Conservation (phyloP, 2,113 vertebrate species). For the Xiphophorus hellerii region DNA sequence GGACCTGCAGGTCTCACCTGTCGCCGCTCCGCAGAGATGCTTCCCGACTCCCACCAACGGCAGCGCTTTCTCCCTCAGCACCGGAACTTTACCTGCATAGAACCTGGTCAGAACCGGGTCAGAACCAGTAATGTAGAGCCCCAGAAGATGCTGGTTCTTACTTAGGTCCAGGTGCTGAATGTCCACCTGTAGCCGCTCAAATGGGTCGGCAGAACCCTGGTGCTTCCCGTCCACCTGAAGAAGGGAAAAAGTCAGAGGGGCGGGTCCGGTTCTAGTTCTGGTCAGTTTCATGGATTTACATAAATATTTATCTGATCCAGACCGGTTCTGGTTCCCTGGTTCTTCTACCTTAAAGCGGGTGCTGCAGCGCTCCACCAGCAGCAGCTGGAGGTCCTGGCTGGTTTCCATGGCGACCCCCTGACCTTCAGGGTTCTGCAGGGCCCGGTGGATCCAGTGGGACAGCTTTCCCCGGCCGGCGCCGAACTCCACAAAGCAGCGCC, state of each 20-base stretch:
- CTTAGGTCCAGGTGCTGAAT: slow-evolving; percentile 94
- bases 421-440: slow-evolving; percentile 78
- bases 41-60: slow-evolving; percentile 93
- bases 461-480: slow-evolving; percentile 95
- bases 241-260: not conserved
- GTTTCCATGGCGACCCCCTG: slow-evolving; percentile 50
- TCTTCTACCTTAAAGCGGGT: slow-evolving; percentile 88
- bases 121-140: not conserved
- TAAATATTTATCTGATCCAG: too few relatives aligned
- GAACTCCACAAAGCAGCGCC: slow-evolving; percentile 93
- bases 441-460: slow-evolving; percentile 94
- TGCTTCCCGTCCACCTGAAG: slow-evolving; percentile 94
- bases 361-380: slow-evolving; percentile 92
- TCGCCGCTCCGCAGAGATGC: slow-evolving; percentile 94
- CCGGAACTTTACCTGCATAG: slow-evolving; percentile 84
- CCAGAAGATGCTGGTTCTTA: slow-evolving; percentile 66
- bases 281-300: not conserved
- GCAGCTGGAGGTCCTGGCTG: slow-evolving; percentile 82
- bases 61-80: slow-evolving; percentile 80
- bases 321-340: too few relatives aligned
- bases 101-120: not conserved
- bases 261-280: not conserved
- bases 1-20: slow-evolving; percentile 80
- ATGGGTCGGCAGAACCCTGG: slow-evolving; percentile 79
- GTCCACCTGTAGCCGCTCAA: slow-evolving; percentile 95